Base-by-base conservation (phyloP, 2,888 invertebrate genomes). In the Hydriomena furcata region DNA sequence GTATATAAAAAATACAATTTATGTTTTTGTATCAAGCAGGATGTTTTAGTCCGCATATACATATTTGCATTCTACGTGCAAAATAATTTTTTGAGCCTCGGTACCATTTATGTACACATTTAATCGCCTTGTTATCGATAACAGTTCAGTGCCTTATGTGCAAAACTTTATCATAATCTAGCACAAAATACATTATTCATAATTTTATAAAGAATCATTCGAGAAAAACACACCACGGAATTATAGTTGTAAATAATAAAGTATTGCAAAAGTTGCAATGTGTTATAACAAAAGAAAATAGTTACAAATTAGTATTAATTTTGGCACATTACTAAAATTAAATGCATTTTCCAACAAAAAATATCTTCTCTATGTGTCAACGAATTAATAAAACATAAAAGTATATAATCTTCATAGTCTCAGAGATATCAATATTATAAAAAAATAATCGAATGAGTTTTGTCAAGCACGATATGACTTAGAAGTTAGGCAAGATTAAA, bases 1-100 rank as follows among this genome's bases (percentile, higher is more conserved):
- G 44, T 66, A 40, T 61, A 58, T 61, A 52, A 59, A 56, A 57
- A 67, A 63, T 58, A 17, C 17, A 3, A 17, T 17, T n/a, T 17
- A 17, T 17, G n/a, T 17, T 17, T 17, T 4, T 17, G 17, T 20
- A 32, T 58, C 48, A 47, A 30, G 55, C 36, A 38, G 45, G 47
- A 38, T 25, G 45, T 40, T 31, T 24, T 17, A 6, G 35, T 31
- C 47, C n/a, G n/a, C n/a, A n/a, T n/a, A 47, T 23, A 40, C 41
- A 41, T 43, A 46, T 47, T 46, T 48, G 41, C 31, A 38, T 37
- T 35, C 30, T 40, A 41, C 37, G 20, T 32, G 35, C 17, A 35
- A 41, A 52, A 30, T 42, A 53, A 35, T 34, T 50, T 44, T 21
- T 60, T 57, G 60, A 60, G 60, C 57, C 24, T 45, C 25, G 7